Evolutionary conservation across 2,113 vertebrate genomes (phyloP).

Genomic region (Pogonocichla stellata): DNA sequence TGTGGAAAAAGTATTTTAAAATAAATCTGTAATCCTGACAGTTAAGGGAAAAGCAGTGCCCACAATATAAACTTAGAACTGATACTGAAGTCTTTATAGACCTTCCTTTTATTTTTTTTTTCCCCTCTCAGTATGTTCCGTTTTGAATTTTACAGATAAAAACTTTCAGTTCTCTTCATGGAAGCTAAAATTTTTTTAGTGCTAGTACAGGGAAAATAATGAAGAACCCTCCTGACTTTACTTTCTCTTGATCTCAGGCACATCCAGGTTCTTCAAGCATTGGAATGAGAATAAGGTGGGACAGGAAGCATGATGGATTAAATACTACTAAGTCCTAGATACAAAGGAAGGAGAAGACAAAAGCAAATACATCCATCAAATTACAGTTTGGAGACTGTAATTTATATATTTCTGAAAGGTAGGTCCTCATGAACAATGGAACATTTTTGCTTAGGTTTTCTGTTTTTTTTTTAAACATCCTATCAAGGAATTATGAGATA

Average conservation of each 20-base stretch:
- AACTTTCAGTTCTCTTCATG: neutral
- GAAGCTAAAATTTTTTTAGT: neutral
- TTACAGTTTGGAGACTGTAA: neutral
- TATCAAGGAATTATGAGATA: neutral
- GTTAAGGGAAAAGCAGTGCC: neutral
- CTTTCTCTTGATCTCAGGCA: neutral
- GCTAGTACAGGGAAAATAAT: neutral
- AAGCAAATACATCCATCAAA: neutral
- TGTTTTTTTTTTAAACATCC: neutral
- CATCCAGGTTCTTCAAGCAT: accelerated
- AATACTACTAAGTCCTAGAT: neutral
- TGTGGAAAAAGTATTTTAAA: neutral
- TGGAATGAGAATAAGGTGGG: neutral
- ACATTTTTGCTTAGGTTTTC: neutral
- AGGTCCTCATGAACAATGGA: neutral
- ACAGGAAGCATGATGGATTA: accelerated
- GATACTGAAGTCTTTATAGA: neutral
- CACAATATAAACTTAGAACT: neutral
- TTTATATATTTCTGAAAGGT: neutral
- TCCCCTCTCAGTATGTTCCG: neutral
- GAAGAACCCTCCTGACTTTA: neutral
- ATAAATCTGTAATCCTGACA: neutral
- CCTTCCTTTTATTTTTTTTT: no score
- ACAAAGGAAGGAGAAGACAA: neutral
- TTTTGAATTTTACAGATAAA: neutral